phyloP scores from a whole-genome alignment of 2,888 invertebrate genomes.

The Epinotia brunnichana region DNA sequence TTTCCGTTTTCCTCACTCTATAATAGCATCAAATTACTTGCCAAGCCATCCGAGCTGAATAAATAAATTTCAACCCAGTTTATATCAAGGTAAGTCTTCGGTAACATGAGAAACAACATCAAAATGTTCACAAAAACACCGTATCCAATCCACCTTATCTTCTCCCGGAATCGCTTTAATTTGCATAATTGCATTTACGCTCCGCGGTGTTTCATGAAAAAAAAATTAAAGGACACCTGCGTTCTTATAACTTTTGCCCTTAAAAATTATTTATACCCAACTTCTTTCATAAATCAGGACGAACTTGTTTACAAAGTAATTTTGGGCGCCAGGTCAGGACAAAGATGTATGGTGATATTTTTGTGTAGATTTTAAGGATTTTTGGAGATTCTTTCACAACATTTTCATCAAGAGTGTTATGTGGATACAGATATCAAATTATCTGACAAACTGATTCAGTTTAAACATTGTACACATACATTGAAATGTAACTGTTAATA shows the following conservation, averaged over 20 bases:
- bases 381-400: background rate
- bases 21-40: too few relatives aligned
- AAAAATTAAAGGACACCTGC: slow-evolving; percentile 80
- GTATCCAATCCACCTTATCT: slow-evolving; percentile 24
- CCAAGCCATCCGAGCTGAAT: too few relatives aligned
- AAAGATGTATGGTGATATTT: slow-evolving; percentile 20
- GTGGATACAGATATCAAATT: too few relatives aligned
- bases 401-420: too few relatives aligned
- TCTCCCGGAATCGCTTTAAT: slow-evolving; percentile 60
- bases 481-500: too few relatives aligned
- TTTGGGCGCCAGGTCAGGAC: slow-evolving; percentile 56
- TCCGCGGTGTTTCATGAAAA: slow-evolving; percentile 66
- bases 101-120: slow-evolving; percentile 20
- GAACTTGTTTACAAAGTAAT: slow-evolving; percentile 83
- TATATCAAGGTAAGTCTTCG: background rate
- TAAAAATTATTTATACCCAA: slow-evolving; percentile 80
- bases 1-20: too few relatives aligned
- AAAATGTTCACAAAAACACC: slow-evolving; percentile 21
- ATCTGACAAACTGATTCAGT: too few relatives aligned
- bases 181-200: slow-evolving; percentile 78
- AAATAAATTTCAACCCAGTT: background rate
- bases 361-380: slow-evolving; percentile 9
- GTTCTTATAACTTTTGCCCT: slow-evolving; percentile 73
- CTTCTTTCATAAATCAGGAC: slow-evolving; percentile 81
- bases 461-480: too few relatives aligned